Evolutionary conservation across 2,113 vertebrate species (phyloP).

Genomic region (Toxotes chatareus): DNA sequence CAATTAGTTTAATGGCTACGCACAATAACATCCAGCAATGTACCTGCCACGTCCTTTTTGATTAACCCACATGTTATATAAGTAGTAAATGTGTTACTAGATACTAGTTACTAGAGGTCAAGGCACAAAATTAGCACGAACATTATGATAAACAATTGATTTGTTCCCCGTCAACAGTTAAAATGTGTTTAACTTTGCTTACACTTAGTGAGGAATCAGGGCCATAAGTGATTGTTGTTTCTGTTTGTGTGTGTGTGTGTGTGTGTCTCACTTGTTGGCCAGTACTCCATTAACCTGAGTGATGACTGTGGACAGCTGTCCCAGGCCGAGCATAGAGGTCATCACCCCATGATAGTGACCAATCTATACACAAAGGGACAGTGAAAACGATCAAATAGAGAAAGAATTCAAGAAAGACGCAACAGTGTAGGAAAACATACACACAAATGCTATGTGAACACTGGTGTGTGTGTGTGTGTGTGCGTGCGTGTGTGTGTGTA

Average conservation of each 20-base stretch:
- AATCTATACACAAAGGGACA: constrained; percentile 82
- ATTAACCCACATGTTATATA: not conserved
- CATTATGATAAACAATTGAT: not conserved
- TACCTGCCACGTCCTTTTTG: not conserved
- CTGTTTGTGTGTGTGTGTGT: not conserved
- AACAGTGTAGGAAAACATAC: not conserved
- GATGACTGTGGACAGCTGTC: constrained; percentile 96
- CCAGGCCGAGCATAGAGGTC: constrained; percentile 97
- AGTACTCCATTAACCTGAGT: constrained; percentile 97
- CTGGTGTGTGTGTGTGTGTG: not conserved
- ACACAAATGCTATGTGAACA: no score
- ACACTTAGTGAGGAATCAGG: not conserved
- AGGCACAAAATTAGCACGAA: not conserved
- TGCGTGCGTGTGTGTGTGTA: constrained; percentile 54
- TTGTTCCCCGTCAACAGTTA: not conserved
- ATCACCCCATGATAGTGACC: constrained; percentile 97
- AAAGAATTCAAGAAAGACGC: not conserved
- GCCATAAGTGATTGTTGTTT: not conserved
- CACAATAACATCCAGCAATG: not conserved
- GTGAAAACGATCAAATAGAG: not conserved
- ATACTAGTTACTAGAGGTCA: not conserved
- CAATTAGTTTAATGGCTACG: not conserved
- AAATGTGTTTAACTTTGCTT: not conserved
- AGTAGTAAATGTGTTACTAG: not conserved
- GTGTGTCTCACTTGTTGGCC: constrained; percentile 88